Evolutionary conservation across 2,797 vertebrate genomes (phyloP), one percentile per base, ranked within the genome.

Genomic region (Characodon lateralis): DNA sequence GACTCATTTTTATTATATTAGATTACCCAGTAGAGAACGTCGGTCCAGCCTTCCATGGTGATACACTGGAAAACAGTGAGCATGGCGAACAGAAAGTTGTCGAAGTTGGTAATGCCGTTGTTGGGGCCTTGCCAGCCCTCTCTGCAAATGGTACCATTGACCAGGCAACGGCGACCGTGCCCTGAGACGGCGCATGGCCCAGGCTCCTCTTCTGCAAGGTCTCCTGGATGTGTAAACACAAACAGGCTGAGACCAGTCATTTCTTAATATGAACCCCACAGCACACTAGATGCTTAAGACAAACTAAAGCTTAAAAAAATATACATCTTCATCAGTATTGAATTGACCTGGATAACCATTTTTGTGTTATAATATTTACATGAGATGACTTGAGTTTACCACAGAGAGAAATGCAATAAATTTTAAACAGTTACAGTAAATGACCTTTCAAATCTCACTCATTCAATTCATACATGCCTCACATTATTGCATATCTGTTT

Each of bases 41-140:
- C 98, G 0, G 98, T 99, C 98, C 98, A 99, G 66, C 98, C 98
- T 91, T 99, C 98, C 98, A 99, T 99, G 76, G 98, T 99, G 90
- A 99, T 99, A 82, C 98, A 99, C 95, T 99, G 98, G 92, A 99
- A 99, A 88, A 99, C 98, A 24, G 98, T 99, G 85, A 99, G 95
- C 98, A 99, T 99, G 68, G 98, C 98, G 86, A 99, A 99, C 79
- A 98, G 89, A 91, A 99, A 99, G 86, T 99, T 99, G 94, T 99
- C 98, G 0, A 99, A 99, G 95, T 99, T 99, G 91, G 98, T 99
- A 91, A 99, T 99, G 94, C 98, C 98, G 59, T 97, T 98, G 28
- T 99, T 99, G 20, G 98, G 98, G 77, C 98, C 98, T 68, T 97
- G 96, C 98, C 98, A 99, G 89, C 96, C 97, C 16, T 97, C 97